These are phyloP conservation scores for Choloepus hoffmanni DNA, from an alignment of 2,113 vertebrate genomes.

Conservation along the genomic window DNA sequence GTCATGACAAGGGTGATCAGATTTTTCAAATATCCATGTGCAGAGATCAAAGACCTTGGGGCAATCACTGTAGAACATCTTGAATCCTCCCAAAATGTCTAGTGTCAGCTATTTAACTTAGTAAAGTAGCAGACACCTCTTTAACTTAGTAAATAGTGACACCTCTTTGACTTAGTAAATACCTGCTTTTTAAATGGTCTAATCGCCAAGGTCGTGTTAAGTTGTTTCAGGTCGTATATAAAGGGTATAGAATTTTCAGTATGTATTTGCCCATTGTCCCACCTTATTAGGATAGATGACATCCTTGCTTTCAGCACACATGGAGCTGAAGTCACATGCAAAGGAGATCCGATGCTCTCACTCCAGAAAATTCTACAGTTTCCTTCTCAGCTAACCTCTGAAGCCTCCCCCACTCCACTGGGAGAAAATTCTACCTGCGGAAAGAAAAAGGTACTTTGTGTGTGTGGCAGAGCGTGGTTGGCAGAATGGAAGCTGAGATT, in stretches of 20 bases:
- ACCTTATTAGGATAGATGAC: accelerated
- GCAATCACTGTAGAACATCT: neutral
- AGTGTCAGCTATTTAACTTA: neutral
- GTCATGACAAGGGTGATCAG: neutral
- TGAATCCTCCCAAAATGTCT: accelerated
- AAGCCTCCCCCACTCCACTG: constrained; percentile 64
- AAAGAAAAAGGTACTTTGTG: constrained; percentile 73
- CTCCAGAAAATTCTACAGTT: constrained; percentile 64
- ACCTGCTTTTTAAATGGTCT: neutral
- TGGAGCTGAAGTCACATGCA: neutral
- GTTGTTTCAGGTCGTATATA: accelerated
- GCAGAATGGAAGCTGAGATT: constrained; percentile 78
- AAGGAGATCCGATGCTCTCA: constrained; percentile 60
- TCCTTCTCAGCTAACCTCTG: constrained; percentile 81
- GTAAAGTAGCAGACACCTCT: neutral
- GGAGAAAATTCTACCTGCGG: constrained; percentile 78
- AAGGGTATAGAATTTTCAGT: neutral
- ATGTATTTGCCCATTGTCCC: accelerated
- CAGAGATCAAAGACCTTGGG: neutral
- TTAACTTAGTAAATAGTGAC: neutral
- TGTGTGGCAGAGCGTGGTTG: constrained; percentile 80
- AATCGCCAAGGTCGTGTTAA: neutral
- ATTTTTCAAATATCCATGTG: neutral
- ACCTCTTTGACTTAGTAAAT: neutral
- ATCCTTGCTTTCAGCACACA: neutral